Conservation (phyloP, 2,113 vertebrate species). For the Poicephalus gulielmi region DNA sequence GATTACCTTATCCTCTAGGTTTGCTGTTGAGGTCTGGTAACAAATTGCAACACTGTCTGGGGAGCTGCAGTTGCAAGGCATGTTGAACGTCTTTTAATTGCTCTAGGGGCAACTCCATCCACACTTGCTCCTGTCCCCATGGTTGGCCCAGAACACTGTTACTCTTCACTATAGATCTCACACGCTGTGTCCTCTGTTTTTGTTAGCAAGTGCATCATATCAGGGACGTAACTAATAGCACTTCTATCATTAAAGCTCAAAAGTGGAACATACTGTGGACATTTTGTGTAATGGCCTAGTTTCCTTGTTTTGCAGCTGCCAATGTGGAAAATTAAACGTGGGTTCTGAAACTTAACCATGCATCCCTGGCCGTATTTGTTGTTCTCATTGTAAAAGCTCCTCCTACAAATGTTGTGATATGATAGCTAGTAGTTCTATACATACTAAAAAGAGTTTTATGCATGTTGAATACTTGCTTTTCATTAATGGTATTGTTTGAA, state of each 20-base stretch:
- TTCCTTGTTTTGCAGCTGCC: not conserved
- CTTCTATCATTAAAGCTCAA: not conserved
- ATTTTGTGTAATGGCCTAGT: not conserved
- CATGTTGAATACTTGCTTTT: not conserved
- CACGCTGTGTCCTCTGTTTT: not conserved
- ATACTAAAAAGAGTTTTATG: not conserved
- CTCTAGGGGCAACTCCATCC: not conserved
- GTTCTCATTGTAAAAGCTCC: not conserved
- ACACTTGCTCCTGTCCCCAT: not conserved
- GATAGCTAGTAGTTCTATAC: not conserved
- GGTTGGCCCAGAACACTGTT: not conserved
- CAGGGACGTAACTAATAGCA: not conserved
- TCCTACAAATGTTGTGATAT: not conserved
- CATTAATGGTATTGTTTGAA: not conserved
- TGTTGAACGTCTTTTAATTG: not conserved
- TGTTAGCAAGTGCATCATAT: not conserved
- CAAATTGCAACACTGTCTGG: not conserved
- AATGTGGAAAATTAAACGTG: not conserved
- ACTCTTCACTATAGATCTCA: not conserved
- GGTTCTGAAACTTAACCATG: not conserved
- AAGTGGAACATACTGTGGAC: accelerated
- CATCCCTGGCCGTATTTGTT: not conserved
- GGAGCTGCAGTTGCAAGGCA: not conserved
- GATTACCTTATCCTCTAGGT: not conserved
- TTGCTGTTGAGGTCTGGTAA: not conserved